Evolutionary conservation across 2,113 vertebrate species (phyloP).

Genomic region (Onychostruthus taczanowskii): DNA sequence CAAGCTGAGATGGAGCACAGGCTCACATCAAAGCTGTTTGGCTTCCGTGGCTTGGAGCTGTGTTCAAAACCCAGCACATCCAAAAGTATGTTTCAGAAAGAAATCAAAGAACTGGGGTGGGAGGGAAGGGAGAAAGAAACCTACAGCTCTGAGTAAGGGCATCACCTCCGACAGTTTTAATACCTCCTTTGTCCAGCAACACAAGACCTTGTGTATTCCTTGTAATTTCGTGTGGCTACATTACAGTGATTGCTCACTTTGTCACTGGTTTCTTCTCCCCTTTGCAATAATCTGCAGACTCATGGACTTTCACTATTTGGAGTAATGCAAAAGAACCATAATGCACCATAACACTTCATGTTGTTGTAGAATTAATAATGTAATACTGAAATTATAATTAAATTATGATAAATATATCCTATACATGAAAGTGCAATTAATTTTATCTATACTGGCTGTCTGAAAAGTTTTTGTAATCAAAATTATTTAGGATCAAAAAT

Average conservation of each 20-base stretch:
- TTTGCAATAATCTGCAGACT: not conserved
- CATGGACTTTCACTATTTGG: not conserved
- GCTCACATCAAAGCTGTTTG: not conserved
- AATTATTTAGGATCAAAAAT: not conserved
- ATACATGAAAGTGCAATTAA: not conserved
- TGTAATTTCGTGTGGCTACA: not conserved
- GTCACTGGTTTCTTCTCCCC: not conserved
- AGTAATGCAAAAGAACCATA: not conserved
- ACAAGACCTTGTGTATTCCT: not conserved
- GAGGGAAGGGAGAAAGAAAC: not conserved
- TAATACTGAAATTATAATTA: not conserved
- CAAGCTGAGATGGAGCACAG: not conserved
- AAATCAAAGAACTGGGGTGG: not conserved
- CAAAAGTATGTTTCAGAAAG: not conserved
- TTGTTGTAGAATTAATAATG: not conserved
- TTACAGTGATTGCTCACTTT: not conserved
- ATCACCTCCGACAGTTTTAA: not conserved
- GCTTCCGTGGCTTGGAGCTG: not conserved
- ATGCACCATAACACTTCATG: not conserved
- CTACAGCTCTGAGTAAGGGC: not conserved
- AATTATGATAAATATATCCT: not conserved
- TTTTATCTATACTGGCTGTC: not conserved
- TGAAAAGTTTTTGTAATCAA: not conserved
- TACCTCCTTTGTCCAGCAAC: not conserved
- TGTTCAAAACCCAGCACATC: not conserved